phyloP scores from a whole-genome alignment of 2,888 invertebrate species.

The Operophtera brumata region DNA sequence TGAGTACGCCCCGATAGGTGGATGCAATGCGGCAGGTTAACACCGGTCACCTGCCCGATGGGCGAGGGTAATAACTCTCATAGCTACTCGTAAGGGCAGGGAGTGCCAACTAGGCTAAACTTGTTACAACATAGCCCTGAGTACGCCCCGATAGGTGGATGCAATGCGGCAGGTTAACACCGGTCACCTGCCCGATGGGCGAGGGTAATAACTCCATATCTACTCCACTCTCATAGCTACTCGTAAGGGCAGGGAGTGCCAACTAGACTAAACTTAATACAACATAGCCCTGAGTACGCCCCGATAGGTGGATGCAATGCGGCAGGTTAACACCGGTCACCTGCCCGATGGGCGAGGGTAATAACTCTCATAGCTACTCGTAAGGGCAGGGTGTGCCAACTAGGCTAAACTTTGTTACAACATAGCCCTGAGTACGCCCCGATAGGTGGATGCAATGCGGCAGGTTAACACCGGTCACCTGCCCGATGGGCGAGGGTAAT shows the following conservation, averaged over 20 bases:
- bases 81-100: no score
- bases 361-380: conserved; percentile 12
- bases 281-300: conserved; percentile 13
- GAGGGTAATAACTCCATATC: conserved; percentile 40
- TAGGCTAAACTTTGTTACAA: neutral
- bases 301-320: conserved; percentile 37
- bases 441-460: conserved; percentile 39
- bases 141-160: conserved; percentile 27
- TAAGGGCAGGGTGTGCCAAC: no score
- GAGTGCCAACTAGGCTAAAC: no score
- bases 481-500: conserved; percentile 38
- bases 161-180: conserved; percentile 45
- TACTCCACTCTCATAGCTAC: conserved; percentile 22
- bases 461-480: conserved; percentile 39
- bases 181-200: conserved; percentile 33
- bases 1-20: conserved; percentile 20
- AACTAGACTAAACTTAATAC: neutral
- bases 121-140: conserved; percentile 4
- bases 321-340: conserved; percentile 40
- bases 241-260: conserved; percentile 23
- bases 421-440: conserved; percentile 12
- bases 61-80: conserved; percentile 34
- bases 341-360: conserved; percentile 37
- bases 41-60: conserved; percentile 34
- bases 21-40: conserved; percentile 46